A percentile compares a stretch with the other conserved stretches of the same genome.
Conservation (phyloP, 2,888 invertebrate species). For the Thereva nobilitata region DNA sequence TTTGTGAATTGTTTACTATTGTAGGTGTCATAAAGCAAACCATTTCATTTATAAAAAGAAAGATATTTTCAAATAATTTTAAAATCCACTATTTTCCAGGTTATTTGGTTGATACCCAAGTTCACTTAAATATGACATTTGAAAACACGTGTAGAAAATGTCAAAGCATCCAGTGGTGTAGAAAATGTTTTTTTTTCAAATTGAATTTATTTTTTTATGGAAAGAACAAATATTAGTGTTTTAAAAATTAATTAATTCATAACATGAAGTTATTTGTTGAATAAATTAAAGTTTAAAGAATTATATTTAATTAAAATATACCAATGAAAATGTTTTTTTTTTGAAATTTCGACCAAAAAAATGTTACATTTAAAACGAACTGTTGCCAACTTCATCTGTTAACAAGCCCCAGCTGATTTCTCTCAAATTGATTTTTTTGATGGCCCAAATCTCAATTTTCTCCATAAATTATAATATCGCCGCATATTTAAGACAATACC, state of each 20-base stretch:
- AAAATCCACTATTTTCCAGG: slow-evolving; percentile 16
- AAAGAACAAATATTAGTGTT: no score
- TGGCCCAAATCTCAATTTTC: slow-evolving; percentile 10
- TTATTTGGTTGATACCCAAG: background rate
- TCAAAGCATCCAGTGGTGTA: no score
- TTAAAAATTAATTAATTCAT: no score
- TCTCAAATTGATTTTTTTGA: slow-evolving; percentile 38
- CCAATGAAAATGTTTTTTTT: no score
- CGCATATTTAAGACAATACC: slow-evolving; percentile 3
- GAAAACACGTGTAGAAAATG: no score
- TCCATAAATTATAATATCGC: slow-evolving; percentile 1
- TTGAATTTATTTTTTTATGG: no score
- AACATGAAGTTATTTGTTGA: no score
- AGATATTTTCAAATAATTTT: background rate
- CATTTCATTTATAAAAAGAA: slow-evolving; percentile 22
- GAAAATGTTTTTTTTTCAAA: no score
- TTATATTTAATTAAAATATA: no score
- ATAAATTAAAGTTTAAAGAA: no score
- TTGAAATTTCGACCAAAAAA: no score
- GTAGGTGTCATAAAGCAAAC: slow-evolving; percentile 29
- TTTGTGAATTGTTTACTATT: slow-evolving; percentile 11
- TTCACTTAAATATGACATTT: no score
- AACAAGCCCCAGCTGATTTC: slow-evolving; percentile 36
- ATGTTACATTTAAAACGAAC: background rate
- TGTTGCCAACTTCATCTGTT: slow-evolving; percentile 9